Base-by-base conservation (phyloP, 2,113 vertebrate species). In the Gobiocypris rarus region DNA sequence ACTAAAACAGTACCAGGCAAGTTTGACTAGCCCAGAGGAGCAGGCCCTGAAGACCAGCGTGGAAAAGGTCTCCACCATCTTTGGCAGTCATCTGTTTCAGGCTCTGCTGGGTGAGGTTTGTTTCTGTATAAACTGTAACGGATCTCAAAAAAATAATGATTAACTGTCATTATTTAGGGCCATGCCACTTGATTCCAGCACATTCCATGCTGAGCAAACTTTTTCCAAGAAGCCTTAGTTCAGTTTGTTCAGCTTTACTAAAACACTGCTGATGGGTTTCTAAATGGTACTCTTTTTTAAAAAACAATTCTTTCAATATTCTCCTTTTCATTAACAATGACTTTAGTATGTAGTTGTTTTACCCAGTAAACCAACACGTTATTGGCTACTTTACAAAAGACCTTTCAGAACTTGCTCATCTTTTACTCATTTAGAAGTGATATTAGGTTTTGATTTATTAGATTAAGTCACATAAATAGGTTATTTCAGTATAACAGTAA, bases 21-120 rank as follows among this genome's bases (percentile, higher is more conserved):
- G 91, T 86, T 89, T 97, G 88, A 94, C 28, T 89, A 89, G 92
- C 78, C 95, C 96, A 0, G 95, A 96, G 75, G 95, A 96, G 86
- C 94, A 96, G 90, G 87, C 92, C 69, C 86, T 97, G 85, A 96
- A 94, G 91, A 94, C 91, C 89, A 96, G 91, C 13, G 95, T 97
- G 86, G 94, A 94, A 45, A 96, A 96, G 90, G 92, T 97, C 82
- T 96, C 96, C 0, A 88, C 94, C 88, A 93, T 97, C 90, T 92
- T 97, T 88, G 94, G 91, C 84, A 97, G 96, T 87, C 95, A 95
- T 83, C 95, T 97, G 85, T 97, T 97, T 88, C 95, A 94, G 89
- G 96, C 96, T 84, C 92, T 97, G 88, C 93, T 97, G 84, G 96
- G 96, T 97, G 95, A 95, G 95, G 83, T 77, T 87, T 70, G 75